Evolutionary conservation across 2,888 invertebrate genomes (phyloP), one percentile per base, ranked within the genome.

Genomic region (Eupithecia tripunctaria): DNA sequence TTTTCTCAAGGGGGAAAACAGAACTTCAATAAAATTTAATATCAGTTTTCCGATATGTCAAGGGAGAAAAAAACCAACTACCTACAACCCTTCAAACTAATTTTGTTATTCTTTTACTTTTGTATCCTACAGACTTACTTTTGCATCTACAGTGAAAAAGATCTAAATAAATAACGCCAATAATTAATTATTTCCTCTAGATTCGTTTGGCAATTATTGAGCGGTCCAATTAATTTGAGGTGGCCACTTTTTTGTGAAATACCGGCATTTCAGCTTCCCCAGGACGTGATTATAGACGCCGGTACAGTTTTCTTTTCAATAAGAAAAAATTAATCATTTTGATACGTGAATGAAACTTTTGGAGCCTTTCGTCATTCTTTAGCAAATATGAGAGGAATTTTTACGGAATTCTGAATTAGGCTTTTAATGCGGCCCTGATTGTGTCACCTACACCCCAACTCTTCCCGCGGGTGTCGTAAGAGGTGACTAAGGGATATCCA

Each of bases 181-280:
- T 8, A 51, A 51, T 21, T 10, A n/a, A 56, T 56, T 25, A 56
- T 56, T 56, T 25, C 56, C 56, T 56, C 21, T 56, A 5, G 25
- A 25, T 56, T 25, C 12, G 56, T 56, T 25, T 25, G 4, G 25
- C 25, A 56, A 56, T 56, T 25, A 56, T 5, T 3, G 25, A 21
- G 10, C 21, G n/a, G 25, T 47, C 64, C 38, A 76, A 73, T 76
- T 75, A 72, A 74, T 69, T 67, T 51, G 60, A 76, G 70, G 70
- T 25, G 43, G 51, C 68, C 25, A 62, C 43, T 59, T 62, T 72
- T 76, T 72, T 67, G 60, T 68, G 71, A 69, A 63, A 73, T 74
- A 72, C 69, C 73, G 70, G 70, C 68, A 56, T 77, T 68, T 66
- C 73, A 72, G 75, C 72, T 72, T 77, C 77, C 76, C 75, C 71